Conservation (phyloP, 2,113 vertebrate genomes). For the Acinonyx jubatus region DNA sequence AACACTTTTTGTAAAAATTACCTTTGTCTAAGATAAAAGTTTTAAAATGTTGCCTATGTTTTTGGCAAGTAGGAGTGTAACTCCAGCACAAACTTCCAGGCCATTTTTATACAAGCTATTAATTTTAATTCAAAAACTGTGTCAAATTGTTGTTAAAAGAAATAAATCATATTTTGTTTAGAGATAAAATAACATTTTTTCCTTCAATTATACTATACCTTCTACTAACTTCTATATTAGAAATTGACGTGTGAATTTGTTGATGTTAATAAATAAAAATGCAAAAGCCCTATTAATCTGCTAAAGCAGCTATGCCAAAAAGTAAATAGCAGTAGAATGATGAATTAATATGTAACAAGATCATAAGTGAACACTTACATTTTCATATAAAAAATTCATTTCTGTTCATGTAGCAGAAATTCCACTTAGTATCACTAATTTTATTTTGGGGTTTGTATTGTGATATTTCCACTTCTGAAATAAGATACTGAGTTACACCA, state of each 20-base stretch:
- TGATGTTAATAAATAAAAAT: neutral
- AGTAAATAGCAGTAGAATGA: neutral
- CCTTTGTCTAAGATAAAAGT: neutral
- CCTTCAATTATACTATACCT: neutral
- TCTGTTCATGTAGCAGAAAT: neutral
- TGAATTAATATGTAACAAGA: neutral
- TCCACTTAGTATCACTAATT: neutral
- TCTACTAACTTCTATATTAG: neutral
- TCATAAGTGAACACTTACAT: neutral
- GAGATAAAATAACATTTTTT: neutral
- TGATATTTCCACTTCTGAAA: neutral
- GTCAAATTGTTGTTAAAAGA: conserved; percentile 5
- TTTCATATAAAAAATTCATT: neutral
- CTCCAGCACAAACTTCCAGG: neutral
- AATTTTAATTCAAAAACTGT: conserved; percentile 4
- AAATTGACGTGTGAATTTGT: neutral
- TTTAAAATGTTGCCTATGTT: neutral
- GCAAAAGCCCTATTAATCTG: neutral
- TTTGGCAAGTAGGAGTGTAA: neutral
- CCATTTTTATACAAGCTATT: neutral
- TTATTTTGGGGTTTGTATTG: neutral
- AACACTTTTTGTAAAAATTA: neutral
- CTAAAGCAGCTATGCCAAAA: neutral
- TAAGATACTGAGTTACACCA: neutral
- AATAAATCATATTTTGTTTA: neutral